Evolutionary conservation across 2,797 vertebrate genomes (phyloP).

Genomic region (Darevskia nairensis): DNA sequence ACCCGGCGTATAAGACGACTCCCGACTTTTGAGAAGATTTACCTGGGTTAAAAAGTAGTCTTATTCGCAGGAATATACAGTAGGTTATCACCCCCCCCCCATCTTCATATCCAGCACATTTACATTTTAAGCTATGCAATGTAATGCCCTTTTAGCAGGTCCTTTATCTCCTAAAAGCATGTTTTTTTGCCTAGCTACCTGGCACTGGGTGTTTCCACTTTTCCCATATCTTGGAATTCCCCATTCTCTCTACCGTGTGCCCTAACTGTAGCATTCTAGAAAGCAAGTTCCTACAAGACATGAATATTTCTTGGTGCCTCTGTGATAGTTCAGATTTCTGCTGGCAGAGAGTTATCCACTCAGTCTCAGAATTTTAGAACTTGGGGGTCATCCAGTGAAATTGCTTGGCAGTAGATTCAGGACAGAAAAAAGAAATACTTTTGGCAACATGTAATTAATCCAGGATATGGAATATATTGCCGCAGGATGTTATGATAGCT

Average conservation of each 20-base stretch:
- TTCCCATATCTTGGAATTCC: conserved; percentile 3
- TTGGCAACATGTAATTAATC: conserved; percentile 11
- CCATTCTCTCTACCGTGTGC: background rate
- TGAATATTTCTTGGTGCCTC: background rate
- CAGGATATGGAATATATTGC: conserved; percentile 13
- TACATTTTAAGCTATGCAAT: background rate
- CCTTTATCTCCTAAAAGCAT: background rate
- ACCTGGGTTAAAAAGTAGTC: too few relatives aligned
- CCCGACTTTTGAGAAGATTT: too few relatives aligned
- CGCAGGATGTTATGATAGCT: conserved; percentile 11
- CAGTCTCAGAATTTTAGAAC: background rate
- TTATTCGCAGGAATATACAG: too few relatives aligned
- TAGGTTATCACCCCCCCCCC: background rate
- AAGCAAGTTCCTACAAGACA: conserved; percentile 30
- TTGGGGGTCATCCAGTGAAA: conserved; percentile 16
- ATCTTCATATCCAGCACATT: background rate
- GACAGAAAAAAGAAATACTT: conserved; percentile 8
- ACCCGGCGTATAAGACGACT: too few relatives aligned
- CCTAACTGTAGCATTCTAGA: background rate
- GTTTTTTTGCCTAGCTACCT: background rate
- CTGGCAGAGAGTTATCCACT: conserved; percentile 3
- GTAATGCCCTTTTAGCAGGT: background rate
- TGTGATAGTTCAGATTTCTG: conserved; percentile 23
- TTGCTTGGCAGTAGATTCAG: conserved; percentile 23
- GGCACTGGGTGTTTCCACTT: background rate